phyloP scores from a whole-genome alignment of 2,888 invertebrate species.

The Operophtera brumata region DNA sequence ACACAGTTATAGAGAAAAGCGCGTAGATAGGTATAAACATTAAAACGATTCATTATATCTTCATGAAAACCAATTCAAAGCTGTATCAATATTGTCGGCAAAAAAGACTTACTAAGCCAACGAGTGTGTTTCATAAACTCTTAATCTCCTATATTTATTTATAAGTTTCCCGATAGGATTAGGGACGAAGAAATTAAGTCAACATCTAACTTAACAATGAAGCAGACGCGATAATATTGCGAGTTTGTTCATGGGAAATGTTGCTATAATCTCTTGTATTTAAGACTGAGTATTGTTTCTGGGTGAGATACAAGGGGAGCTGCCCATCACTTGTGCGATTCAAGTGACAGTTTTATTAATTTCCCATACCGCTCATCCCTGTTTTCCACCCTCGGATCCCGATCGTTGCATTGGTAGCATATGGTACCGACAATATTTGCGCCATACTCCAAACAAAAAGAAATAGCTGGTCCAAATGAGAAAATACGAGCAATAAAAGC shows the following conservation, averaged over 20 bases:
- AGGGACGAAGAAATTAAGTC: constrained; percentile 70
- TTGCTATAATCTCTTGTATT: constrained; percentile 39
- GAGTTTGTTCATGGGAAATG: constrained; percentile 37
- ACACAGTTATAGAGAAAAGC: no score
- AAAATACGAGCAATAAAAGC: constrained; percentile 2
- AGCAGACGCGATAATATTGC: constrained; percentile 52
- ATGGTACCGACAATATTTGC: constrained; percentile 60
- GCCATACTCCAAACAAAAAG: constrained; percentile 36
- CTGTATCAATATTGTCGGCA: constrained; percentile 2
- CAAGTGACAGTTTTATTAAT: constrained; percentile 90
- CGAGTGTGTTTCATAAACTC: constrained; percentile 26
- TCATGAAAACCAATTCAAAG: no score
- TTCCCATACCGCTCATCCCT: constrained; percentile 79
- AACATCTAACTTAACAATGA: constrained; percentile 71
- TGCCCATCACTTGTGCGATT: constrained; percentile 75
- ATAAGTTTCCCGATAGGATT: constrained; percentile 59
- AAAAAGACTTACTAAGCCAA: not conserved
- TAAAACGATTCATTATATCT: no score
- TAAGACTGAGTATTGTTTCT: constrained; percentile 55
- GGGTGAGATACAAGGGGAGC: constrained; percentile 56
- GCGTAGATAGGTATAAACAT: no score
- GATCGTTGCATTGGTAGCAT: constrained; percentile 69
- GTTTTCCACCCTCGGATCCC: constrained; percentile 70
- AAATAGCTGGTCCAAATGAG: constrained; percentile 5
- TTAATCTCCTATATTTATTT: constrained; percentile 58